Evolutionary conservation across 2,888 invertebrate genomes (phyloP), one percentile per base, ranked within the genome.

Genomic region (Spodoptera picta): DNA sequence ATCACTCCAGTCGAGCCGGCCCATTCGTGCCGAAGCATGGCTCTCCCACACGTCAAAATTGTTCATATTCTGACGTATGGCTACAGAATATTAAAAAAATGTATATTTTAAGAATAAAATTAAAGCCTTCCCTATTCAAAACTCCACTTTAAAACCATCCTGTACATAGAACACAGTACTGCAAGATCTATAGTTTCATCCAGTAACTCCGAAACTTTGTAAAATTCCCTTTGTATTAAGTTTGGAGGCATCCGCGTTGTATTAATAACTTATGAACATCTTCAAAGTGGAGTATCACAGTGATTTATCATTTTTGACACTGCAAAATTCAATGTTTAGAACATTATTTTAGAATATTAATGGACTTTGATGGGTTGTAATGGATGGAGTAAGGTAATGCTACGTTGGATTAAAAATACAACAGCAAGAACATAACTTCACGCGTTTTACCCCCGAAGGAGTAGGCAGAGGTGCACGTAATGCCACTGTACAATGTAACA

Each of bases 251-350:
- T 73, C 65, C 73, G 76, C 56, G 52, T 50, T 54, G 36, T 24
- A 65, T 73, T 69, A 66, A 75, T 75, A 75, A 75, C 64, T 73
- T 73, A 59, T 58, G 65, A 60, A 69, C 65, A 67, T 36, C 24
- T 59, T 61, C 19, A 47, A 24, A 54, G 55, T 46, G 47, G 42
- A 7, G 7, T 5, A 36, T 36, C 36, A 36, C 9, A 36, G 7
- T 36, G 36, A 36, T 36, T 36, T 36, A 36, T 9, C 36, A 36
- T 9, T 36, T 51, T 53, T 60, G 49, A 9, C 54, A 61, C 60
- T 65, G 65, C 65, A 49, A 64, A 50, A 64, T 68, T 73, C 49
- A 68, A 46, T 46, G 48, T 73, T 55, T 24, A 11, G 51, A 50
- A 51, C 44, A n/a, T 27, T 47, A 50, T 50, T 46, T 23, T 27